Percentiles rank a stretch among this genome's conserved stretches.
These are phyloP conservation scores for Drosophila nigritarsus DNA, from an alignment of 2,888 invertebrate species.

Conservation along the genomic window DNA sequence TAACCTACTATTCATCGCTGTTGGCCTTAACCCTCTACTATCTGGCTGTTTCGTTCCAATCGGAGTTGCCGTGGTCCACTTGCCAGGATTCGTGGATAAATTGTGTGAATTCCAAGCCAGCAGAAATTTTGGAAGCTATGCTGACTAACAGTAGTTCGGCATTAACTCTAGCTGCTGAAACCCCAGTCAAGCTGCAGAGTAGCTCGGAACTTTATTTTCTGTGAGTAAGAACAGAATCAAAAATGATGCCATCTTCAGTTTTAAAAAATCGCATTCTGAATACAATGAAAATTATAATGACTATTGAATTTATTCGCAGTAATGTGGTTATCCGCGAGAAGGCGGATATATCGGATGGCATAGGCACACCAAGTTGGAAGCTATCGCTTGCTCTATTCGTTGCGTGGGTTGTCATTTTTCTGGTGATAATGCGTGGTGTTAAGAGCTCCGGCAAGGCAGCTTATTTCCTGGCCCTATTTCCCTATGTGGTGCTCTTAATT, in stretches of 20 bases:
- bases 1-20: slow-evolving; percentile 91
- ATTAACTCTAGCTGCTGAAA: not conserved
- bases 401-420: slow-evolving; percentile 89
- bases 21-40: slow-evolving; percentile 91
- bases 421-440: slow-evolving; percentile 90
- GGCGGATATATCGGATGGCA: slow-evolving; percentile 82
- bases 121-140: slow-evolving; percentile 22
- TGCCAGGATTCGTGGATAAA: slow-evolving; percentile 86
- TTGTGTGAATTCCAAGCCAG: slow-evolving; percentile 80
- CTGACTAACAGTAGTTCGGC: slow-evolving; percentile 15
- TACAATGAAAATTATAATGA: not conserved
- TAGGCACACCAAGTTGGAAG: slow-evolving; percentile 89
- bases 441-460: slow-evolving; percentile 93
- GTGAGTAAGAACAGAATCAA: slow-evolving; percentile 82
- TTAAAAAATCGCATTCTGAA: too few relatives aligned
- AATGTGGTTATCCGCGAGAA: slow-evolving; percentile 86
- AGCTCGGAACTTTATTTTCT: slow-evolving; percentile 88
- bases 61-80: slow-evolving; percentile 90
- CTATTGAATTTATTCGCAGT: slow-evolving; percentile 62
- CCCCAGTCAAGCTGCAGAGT: slow-evolving; percentile 80
- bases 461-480: slow-evolving; percentile 95
- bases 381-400: slow-evolving; percentile 88
- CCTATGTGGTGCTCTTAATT: slow-evolving; percentile 91
- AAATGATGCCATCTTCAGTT: too few relatives aligned
- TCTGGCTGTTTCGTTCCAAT: slow-evolving; percentile 89